Percentiles rank a stretch among this genome's conserved stretches.
phyloP scores from a whole-genome alignment of 2,797 vertebrate species.

The Neosilurus hyrtlii region DNA sequence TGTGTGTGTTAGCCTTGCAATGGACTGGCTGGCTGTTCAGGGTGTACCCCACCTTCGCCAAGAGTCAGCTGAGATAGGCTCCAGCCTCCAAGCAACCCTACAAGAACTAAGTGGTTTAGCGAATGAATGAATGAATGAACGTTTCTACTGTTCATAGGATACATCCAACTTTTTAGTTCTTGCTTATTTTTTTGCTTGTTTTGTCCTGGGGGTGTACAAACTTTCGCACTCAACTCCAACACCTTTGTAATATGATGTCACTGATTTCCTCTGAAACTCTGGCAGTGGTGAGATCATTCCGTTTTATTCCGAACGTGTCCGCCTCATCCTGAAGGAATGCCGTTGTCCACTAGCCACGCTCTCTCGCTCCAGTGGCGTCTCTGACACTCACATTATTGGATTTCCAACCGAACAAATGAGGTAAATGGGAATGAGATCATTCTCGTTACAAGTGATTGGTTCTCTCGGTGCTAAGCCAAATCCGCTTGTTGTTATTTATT shows the following conservation, averaged over 20 bases:
- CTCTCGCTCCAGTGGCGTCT: constrained; percentile 33
- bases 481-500: constrained; percentile 39
- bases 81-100: no score
- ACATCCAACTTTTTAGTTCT: background rate
- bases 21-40: no score
- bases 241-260: background rate
- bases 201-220: background rate
- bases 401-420: constrained; percentile 58
- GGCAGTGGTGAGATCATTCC: background rate
- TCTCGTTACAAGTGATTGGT: constrained; percentile 48
- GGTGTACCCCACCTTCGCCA: no score
- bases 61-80: no score
- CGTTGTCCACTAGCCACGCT: constrained; percentile 34
- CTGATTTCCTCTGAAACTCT: background rate
- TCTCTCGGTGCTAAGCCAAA: constrained; percentile 44
- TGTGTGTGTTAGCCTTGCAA: no score
- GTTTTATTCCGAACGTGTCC: constrained; percentile 25
- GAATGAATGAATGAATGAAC: no score
- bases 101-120: no score
- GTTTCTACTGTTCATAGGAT: background rate
- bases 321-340: constrained; percentile 44
- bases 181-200: background rate
- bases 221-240: background rate
- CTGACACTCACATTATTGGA: constrained; percentile 56
- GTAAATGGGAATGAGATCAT: constrained; percentile 56